A percentile compares a stretch with the other conserved stretches of the same genome.
These are phyloP conservation scores for Drosophila ogumai DNA, from an alignment of 1,140 invertebrate genomes.

Conservation along the genomic window DNA sequence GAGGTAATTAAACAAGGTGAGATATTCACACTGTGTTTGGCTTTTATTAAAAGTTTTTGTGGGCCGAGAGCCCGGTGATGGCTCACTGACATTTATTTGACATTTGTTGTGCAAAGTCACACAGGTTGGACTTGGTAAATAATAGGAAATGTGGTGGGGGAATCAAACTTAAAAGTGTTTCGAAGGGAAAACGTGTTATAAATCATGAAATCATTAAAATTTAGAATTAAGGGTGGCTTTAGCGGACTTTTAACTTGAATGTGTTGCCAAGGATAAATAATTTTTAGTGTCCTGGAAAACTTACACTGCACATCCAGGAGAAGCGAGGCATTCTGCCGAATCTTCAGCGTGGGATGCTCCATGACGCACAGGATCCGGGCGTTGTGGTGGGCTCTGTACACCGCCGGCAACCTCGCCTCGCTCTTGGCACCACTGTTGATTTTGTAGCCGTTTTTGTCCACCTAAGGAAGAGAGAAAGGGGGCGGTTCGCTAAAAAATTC, in stretches of 20 bases:
- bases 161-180: neutral
- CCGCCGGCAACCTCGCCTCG: slow-evolving; percentile 88
- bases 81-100: slow-evolving; percentile 20
- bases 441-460: slow-evolving; percentile 84
- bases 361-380: slow-evolving; percentile 90
- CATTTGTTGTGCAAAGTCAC: slow-evolving; percentile 1
- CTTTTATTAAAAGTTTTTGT: slow-evolving; percentile 62
- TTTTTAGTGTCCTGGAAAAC: slow-evolving; percentile 75
- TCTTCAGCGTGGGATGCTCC: slow-evolving; percentile 89
- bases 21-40: slow-evolving; percentile 55
- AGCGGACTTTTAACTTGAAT: neutral
- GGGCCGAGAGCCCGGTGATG: slow-evolving; percentile 12
- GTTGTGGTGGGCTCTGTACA: slow-evolving; percentile 91
- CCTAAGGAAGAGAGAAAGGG: slow-evolving; percentile 12
- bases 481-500: slow-evolving; percentile 42
- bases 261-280: no score
- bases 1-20: slow-evolving; percentile 71
- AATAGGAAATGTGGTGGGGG: neutral
- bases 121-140: neutral
- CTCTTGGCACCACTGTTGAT: slow-evolving; percentile 87
- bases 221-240: neutral
- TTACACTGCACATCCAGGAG: slow-evolving; percentile 93
- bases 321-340: slow-evolving; percentile 89
- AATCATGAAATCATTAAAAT: neutral
- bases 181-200: neutral